phyloP scores from a whole-genome alignment of 1,140 invertebrate species.

The Caenorhabditis inopinata region DNA sequence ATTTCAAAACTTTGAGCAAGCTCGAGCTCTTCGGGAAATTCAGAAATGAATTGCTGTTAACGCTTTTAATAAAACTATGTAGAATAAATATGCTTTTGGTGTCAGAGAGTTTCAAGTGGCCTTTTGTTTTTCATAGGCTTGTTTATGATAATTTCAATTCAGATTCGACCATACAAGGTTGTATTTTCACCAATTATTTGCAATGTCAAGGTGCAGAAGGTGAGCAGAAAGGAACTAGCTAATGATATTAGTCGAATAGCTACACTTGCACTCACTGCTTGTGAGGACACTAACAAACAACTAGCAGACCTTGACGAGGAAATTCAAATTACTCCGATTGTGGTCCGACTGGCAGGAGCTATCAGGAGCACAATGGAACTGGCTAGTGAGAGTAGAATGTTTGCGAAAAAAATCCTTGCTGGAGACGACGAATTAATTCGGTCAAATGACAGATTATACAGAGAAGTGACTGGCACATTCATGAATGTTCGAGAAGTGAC shows the following conservation, averaged over 20 bases:
- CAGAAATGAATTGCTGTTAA: no score
- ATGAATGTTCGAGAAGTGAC: conserved; percentile 53
- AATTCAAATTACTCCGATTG: conserved; percentile 8
- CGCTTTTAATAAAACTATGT: no score
- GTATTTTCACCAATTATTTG: conserved; percentile 60
- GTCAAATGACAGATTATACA: conserved; percentile 41
- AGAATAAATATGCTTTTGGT: no score
- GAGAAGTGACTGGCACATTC: conserved; percentile 48
- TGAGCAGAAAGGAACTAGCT: neutral
- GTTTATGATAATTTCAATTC: no score
- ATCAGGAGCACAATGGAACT: neutral
- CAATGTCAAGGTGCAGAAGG: conserved; percentile 45
- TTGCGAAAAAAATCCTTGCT: neutral
- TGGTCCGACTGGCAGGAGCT: neutral
- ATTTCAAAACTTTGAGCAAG: no score
- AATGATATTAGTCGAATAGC: neutral
- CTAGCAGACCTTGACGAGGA: conserved; percentile 7
- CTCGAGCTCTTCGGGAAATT: no score
- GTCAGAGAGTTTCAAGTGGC: no score
- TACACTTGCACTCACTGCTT: neutral
- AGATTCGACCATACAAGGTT: conserved; percentile 56
- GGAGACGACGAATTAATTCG: conserved; percentile 14
- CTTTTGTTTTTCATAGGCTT: no score
- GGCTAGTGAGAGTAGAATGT: conserved; percentile 28
- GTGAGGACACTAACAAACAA: conserved; percentile 22